Evolutionary conservation across 2,888 invertebrate species (phyloP).

Genomic region (Camptogramma bilineatum): DNA sequence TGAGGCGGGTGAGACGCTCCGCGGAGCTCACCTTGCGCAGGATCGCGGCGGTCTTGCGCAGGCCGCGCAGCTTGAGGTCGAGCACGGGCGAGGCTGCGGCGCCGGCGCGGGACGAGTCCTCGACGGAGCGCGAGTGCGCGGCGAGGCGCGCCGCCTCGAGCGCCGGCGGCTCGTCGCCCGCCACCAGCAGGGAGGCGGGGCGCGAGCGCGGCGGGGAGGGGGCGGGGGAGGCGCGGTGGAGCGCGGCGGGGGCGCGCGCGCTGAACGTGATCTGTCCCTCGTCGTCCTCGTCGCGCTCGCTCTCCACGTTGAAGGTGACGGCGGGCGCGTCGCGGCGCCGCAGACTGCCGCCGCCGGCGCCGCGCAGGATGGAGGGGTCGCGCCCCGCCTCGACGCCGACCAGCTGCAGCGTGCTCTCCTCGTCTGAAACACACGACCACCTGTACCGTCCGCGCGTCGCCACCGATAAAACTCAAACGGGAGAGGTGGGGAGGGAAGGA

Average conservation of each 20-base stretch:
- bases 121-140: slow-evolving; percentile 72
- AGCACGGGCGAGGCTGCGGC: slow-evolving; percentile 60
- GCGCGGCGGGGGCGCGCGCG: slow-evolving; percentile 53
- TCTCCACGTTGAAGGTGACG: slow-evolving; percentile 81
- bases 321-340: slow-evolving; percentile 68
- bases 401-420: slow-evolving; percentile 66
- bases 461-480: slow-evolving; percentile 14
- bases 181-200: slow-evolving; percentile 33
- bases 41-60: slow-evolving; percentile 70
- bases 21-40: slow-evolving; percentile 74
- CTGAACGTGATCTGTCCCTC: slow-evolving; percentile 79
- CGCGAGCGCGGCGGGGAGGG: slow-evolving; percentile 51
- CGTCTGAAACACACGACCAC: slow-evolving; percentile 67
- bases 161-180: background rate
- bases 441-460: slow-evolving; percentile 36
- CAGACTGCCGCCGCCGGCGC: slow-evolving; percentile 61
- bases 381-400: slow-evolving; percentile 50
- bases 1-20: slow-evolving; percentile 70
- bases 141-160: slow-evolving; percentile 36
- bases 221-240: slow-evolving; percentile 50
- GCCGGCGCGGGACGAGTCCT: slow-evolving; percentile 65
- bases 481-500: slow-evolving; percentile 29
- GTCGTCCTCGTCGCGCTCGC: slow-evolving; percentile 73
- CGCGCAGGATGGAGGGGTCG: slow-evolving; percentile 69
- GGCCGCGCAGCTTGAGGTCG: slow-evolving; percentile 66